phyloP scores from a whole-genome alignment of 2,797 vertebrate genomes.

The Antennarius maculatus region DNA sequence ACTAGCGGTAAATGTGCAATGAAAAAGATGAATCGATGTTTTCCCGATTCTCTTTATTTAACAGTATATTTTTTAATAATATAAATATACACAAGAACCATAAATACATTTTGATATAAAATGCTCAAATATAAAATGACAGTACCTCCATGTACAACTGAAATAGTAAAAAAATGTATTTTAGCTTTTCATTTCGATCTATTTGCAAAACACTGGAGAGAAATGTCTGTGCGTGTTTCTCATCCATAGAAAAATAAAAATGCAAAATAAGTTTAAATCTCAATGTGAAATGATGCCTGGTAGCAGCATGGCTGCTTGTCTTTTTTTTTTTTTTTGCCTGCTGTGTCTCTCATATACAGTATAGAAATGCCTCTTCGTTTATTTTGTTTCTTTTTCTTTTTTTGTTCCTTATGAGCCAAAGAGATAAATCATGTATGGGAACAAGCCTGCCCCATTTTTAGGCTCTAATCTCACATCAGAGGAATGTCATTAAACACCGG shows the following conservation, averaged over 20 bases:
- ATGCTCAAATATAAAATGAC: constrained; percentile 82
- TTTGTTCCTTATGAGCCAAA: constrained; percentile 52
- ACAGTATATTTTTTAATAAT: constrained; percentile 76
- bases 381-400: constrained; percentile 9
- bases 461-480: constrained; percentile 74
- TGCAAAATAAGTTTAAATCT: constrained; percentile 61
- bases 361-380: constrained; percentile 48
- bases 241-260: constrained; percentile 70
- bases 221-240: constrained; percentile 68
- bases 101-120: constrained; percentile 85
- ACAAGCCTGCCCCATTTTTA: constrained; percentile 65
- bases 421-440: constrained; percentile 70
- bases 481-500: constrained; percentile 72
- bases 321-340: constrained; percentile 25
- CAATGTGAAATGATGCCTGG: constrained; percentile 62
- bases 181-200: constrained; percentile 68
- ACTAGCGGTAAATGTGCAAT: constrained; percentile 76
- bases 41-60: constrained; percentile 81
- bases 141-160: constrained; percentile 82
- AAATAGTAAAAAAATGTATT: constrained; percentile 74
- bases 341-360: constrained; percentile 49
- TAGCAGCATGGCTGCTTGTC: constrained; percentile 60
- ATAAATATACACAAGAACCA: constrained; percentile 83
- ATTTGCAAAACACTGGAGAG: constrained; percentile 66
- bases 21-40: constrained; percentile 74